Base-by-base conservation (phyloP, 1,140 invertebrate species). In the Ceratoteleas bidentatus region DNA sequence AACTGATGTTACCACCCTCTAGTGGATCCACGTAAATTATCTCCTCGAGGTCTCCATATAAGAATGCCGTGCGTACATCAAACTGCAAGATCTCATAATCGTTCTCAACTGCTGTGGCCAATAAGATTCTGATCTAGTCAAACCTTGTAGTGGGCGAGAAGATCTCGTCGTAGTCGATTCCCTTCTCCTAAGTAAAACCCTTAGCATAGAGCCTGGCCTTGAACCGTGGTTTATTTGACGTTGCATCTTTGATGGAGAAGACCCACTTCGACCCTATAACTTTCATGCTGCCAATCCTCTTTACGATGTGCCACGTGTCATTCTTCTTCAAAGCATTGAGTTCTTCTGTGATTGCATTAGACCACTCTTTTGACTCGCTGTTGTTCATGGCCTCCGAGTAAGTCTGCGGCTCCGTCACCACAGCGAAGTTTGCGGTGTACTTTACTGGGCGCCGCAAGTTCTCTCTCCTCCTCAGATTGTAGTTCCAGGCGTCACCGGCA, bases 271-370 rank as follows among this genome's bases (percentile, higher is more conserved):
- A 84, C 14, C 85, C 86, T 1, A 90, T 75, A 7, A 64, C 38
- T 2, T 62, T 81, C 47, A 60, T 73, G 3, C 60, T 16, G 8
- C 6, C 1, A 5, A 73, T 79, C 56, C 3, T 43, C 11, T 72
- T 57, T 2, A 87, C 81, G 0, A 90, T 2, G 16, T 53, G 43
- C 87, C 87, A 92, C 10, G 87, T 89, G 0, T 84, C 47, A 64
- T 91, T 91, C 54, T 86, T 84, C 2, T 80, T 16, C 1, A 85
- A 70, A 6, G 85, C 57, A 2, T 70, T 7, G 4, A 91, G 77
- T 79, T 90, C 88, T 6, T 90, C 81, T 0, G 83, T 14, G 11
- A 90, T 92, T 0, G 90, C 90, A 15, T 38, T 38, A 49, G 76
- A 64, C 90, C 90, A 91, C 10, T 85, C 32, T 8, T 58, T 14